Conservation (phyloP, 2,888 invertebrate species). For the Acleris holmiana region DNA sequence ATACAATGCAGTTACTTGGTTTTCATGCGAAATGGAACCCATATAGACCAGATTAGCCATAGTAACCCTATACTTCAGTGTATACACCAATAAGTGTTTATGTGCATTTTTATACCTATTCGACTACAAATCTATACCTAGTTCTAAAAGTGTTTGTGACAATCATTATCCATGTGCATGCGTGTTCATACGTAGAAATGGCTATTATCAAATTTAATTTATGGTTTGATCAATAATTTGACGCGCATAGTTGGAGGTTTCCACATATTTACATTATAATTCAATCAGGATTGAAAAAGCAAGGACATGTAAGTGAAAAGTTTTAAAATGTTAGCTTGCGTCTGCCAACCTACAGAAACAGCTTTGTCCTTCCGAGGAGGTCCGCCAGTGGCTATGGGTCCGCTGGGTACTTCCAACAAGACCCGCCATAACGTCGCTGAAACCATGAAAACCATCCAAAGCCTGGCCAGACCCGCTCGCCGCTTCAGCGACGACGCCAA, state of each 20-base stretch:
- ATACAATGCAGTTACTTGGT: slow-evolving; percentile 41
- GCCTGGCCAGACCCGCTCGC: slow-evolving; percentile 61
- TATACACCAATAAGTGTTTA: too few relatives aligned
- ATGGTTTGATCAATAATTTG: neutral
- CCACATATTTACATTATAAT: slow-evolving; percentile 3
- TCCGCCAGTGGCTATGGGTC: slow-evolving; percentile 81
- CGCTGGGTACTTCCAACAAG: slow-evolving; percentile 77
- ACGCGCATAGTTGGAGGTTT: slow-evolving; percentile 33
- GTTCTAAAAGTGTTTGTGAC: too few relatives aligned
- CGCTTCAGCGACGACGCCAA: slow-evolving; percentile 63
- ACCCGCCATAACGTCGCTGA: slow-evolving; percentile 65
- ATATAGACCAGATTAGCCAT: too few relatives aligned
- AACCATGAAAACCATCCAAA: slow-evolving; percentile 67
- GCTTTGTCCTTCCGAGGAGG: slow-evolving; percentile 81
- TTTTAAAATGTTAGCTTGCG: slow-evolving; percentile 86
- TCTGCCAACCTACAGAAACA: slow-evolving; percentile 87
- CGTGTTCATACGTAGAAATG: too few relatives aligned
- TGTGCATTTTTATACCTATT: too few relatives aligned
- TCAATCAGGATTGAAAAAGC: slow-evolving; percentile 43
- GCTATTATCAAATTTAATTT: too few relatives aligned
- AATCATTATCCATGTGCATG: too few relatives aligned
- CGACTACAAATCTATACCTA: too few relatives aligned
- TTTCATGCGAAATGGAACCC: too few relatives aligned
- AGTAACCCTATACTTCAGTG: too few relatives aligned
- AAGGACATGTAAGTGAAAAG: slow-evolving; percentile 65